Base-by-base conservation (phyloP, 2,797 vertebrate species). In the Sebastes minor region DNA sequence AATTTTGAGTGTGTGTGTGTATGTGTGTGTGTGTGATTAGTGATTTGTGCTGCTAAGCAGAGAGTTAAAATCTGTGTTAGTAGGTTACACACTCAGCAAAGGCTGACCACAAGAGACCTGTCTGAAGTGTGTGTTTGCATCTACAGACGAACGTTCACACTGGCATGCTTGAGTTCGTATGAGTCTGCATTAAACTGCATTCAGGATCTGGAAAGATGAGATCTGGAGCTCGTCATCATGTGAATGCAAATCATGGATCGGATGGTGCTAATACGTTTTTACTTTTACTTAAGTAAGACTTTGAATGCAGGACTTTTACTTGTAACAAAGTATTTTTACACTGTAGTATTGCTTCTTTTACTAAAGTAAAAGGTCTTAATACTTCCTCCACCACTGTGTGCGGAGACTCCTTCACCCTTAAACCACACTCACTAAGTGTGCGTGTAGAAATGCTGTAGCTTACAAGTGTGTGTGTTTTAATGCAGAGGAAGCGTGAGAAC, bases 61-160 rank as follows among this genome's bases (percentile, higher is more conserved):
- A 70, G 66, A 83, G 65, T 53, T 72, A 59, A 81, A 86, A 92
- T 89, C 74, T 88, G 80, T 91, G 88, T 91, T 90, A 91, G 87
- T 92, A 87, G 92, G 93, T 91, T 90, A 88, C 87, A 78, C 67
- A 75, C 86, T 92, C 86, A 92, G 92, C 90, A 93, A 84, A 91
- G 74, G 56, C 22, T 66, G 76, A 76, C 83, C 90, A 90, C 87
- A 76, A 74, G 87, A 89, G 90, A 90, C 82, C 38, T 59, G 70
- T 67, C 65, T 85, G 71, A 83, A 81, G 83, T 73, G 76, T 65
- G 71, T 62, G 66, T 56, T 60, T 67, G 57, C 62, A 69, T 72
- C 65, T 74, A 13, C 59, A 38, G 49, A 66, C 6, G 18, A 28
- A 60, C 22, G n/a, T n/a, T 78, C 59, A 67, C 30, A 6, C 67